These are phyloP conservation scores for Oxyruncus cristatus DNA, from an alignment of 2,113 vertebrate species.

Conservation along the genomic window DNA sequence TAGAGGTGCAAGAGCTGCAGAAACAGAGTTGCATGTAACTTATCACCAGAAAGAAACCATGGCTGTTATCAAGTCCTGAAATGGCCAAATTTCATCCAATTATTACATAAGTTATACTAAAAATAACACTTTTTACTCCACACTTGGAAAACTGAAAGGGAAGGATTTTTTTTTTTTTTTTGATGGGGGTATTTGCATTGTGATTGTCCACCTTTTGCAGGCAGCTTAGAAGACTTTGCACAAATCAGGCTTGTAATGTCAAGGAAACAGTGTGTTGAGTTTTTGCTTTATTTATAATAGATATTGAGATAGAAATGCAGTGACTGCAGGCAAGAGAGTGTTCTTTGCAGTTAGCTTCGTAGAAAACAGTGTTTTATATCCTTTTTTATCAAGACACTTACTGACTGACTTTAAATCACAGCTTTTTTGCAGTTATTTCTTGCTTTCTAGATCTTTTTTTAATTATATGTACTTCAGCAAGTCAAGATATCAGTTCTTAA, in stretches of 20 bases:
- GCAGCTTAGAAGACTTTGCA: background rate
- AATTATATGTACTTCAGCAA: background rate
- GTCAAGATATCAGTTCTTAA: background rate
- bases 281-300: background rate
- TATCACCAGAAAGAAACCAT: background rate
- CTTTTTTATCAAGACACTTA: background rate
- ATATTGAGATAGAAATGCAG: background rate
- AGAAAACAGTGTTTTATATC: background rate
- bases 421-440: background rate
- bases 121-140: background rate
- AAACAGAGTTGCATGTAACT: background rate
- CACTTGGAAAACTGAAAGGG: background rate
- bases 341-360: background rate
- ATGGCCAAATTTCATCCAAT: background rate
- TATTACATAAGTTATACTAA: background rate
- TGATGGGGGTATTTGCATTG: background rate
- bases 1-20: background rate
- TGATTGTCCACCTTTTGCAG: background rate
- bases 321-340: background rate
- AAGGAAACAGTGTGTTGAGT: background rate
- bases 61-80: background rate
- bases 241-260: background rate
- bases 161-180: background rate
- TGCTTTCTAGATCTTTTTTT: slow-evolving; percentile 5
- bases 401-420: background rate